Evolutionary conservation across 2,888 invertebrate species (phyloP).

Genomic region (Sminthurides aquaticus): DNA sequence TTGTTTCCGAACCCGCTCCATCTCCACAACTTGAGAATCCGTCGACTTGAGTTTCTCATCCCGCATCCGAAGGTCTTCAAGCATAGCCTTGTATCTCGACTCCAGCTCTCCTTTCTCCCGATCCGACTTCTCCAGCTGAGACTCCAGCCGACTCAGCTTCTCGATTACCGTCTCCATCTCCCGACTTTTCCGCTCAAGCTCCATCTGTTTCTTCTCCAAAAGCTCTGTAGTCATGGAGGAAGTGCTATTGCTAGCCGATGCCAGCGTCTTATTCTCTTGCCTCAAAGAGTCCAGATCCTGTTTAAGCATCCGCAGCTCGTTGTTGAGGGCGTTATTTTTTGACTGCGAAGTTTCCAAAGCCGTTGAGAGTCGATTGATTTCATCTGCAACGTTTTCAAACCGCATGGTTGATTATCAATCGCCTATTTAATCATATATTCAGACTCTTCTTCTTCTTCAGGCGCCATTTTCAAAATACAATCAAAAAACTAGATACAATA

Average conservation of each 20-base stretch:
- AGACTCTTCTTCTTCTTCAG: too few species aligned
- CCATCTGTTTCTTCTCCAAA: constrained; percentile 70
- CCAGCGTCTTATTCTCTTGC: constrained; percentile 22
- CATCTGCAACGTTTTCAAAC: constrained; percentile 11
- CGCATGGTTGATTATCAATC: too few species aligned
- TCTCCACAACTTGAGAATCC: constrained; percentile 53
- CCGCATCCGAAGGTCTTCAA: constrained; percentile 58
- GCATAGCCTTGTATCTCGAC: constrained; percentile 37
- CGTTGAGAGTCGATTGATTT: constrained; percentile 17
- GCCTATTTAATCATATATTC: too few species aligned
- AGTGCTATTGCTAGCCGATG: constrained; percentile 7
- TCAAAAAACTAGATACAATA: too few species aligned
- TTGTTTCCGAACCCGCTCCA: constrained; percentile 59
- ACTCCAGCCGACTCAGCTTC: constrained; percentile 58
- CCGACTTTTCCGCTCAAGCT: constrained; percentile 69
- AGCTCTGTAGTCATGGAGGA: constrained; percentile 49
- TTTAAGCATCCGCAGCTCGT: constrained; percentile 29
- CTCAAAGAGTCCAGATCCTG: constrained; percentile 31
- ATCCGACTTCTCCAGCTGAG: constrained; percentile 75
- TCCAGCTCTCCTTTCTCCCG: constrained; percentile 54
- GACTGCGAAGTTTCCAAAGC: constrained; percentile 20
- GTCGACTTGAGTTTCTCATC: constrained; percentile 66
- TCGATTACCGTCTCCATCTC: constrained; percentile 57
- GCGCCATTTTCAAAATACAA: too few species aligned
- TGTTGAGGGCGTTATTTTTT: constrained; percentile 26